Evolutionary conservation across 2,113 vertebrate genomes (phyloP), one percentile per base, ranked within the genome.

Genomic region (Microtus oregoni): DNA sequence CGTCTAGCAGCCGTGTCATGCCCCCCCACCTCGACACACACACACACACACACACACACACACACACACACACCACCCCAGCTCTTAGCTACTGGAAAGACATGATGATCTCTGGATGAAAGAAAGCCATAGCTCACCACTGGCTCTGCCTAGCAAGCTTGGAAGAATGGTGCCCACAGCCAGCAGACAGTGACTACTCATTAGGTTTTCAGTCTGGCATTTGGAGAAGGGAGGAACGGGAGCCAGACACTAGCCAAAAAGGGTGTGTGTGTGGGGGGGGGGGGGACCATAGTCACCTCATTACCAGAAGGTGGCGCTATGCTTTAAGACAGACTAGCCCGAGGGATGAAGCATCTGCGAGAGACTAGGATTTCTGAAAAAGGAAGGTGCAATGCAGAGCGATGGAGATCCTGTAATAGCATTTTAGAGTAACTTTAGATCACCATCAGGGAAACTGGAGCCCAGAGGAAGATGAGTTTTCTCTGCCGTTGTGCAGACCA

Each of bases 221-320:
- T 35, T 55, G 5, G 63, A 92, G 81, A 95, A 94, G 67, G 92
- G 73, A 96, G 63, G n/a, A 97, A 87, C 95, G 81, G 88, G 94
- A 78, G 91, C 52, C 91, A 96, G 68, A 95, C 75, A 81, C 2
- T 55, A 50, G 44, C 81, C 94, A 70, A 19, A 77, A 50, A 72
- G 13, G 30, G 7, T 82, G 55, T 82, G 22, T 38, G 79, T 61
- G 4, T 55, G 77, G 30, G 75, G 2, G 77, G 47, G 32, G 47
- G 20, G 47, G 8, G 26, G 1, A 6, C 47, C 35, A 15, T 14
- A 95, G 81, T 95, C 44, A 96, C 83, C 90, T 58, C 88, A 7
- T 79, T 95, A 90, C 98, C 98, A 99, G 98, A 98, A 98, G 98
- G 97, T 98, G 98, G 98, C 97, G 98, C 98, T 98, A 83, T 94